Evolutionary conservation across 2,113 vertebrate genomes (phyloP).

Genomic region (Puffinus mauretanicus): DNA sequence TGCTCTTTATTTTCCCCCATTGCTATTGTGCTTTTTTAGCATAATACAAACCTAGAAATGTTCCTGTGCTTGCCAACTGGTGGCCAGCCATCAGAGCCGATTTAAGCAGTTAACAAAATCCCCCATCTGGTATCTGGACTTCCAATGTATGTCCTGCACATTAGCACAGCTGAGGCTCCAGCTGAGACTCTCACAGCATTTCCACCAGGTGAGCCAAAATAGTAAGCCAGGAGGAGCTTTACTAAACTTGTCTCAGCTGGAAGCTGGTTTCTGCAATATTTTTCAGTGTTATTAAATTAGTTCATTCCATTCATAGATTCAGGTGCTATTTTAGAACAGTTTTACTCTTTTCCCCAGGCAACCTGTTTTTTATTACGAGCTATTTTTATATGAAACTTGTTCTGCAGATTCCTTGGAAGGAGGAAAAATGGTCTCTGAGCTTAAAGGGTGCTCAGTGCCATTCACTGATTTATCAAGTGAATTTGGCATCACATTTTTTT

Average conservation of each 20-base stretch:
- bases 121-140: slow-evolving; percentile 47
- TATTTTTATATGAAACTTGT: not conserved
- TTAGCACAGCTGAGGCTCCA: slow-evolving; percentile 51
- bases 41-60: not conserved
- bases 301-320: slow-evolving; percentile 16
- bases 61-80: slow-evolving; percentile 18
- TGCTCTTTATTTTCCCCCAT: not conserved
- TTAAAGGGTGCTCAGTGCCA: not conserved
- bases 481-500: not conserved
- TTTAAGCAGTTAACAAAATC: slow-evolving; percentile 47
- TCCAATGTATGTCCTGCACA: not conserved
- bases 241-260: slow-evolving; percentile 45
- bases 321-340: slow-evolving; percentile 28
- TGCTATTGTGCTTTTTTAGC: not conserved
- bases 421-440: not conserved
- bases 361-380: not conserved
- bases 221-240: slow-evolving; percentile 10
- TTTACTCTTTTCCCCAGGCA: slow-evolving; percentile 2
- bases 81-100: not conserved
- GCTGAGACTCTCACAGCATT: slow-evolving; percentile 14
- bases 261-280: slow-evolving; percentile 33
- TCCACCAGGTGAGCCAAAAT: slow-evolving; percentile 48
- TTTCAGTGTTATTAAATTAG: slow-evolving; percentile 46
- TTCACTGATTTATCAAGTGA: not conserved
- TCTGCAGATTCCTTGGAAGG: slow-evolving; percentile 1